Base-by-base conservation (phyloP, 2,113 vertebrate genomes). In the Paratilapia polleni region DNA sequence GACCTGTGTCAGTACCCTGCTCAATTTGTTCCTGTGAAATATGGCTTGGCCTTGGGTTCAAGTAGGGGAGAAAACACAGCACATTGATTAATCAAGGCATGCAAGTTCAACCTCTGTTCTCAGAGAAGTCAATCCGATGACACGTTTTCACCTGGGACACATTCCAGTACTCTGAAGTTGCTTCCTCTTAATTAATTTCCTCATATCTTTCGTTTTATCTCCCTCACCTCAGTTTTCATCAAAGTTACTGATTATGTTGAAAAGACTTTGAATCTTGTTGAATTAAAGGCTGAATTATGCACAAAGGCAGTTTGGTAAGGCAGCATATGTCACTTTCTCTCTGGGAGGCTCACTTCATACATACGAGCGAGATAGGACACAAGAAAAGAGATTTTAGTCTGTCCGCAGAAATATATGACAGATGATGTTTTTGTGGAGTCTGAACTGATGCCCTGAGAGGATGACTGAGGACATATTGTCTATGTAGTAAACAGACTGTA, bases 21-120 rank as follows among this genome's bases (percentile, higher is more conserved):
- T 95, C 91, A 91, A 93, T 95, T 95, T 94, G 87, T 91, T 93
- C 77, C 88, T 19, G 88, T 94, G 94, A 96, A 95, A 95, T 95
- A 95, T 95, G 91, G 91, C 91, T 84, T 80, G 92, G 93, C 94
- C 94, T 95, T 93, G 90, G 93, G 93, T 93, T 94, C 88, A 95
- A 94, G 93, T 91, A 93, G 91, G 90, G 88, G 91, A 93, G 94
- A 95, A 94, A 95, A 94, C 90, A 91, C 77, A 17, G 77, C 80
- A 78, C 89, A 93, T 94, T 95, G 94, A 96, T 95, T 95, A 94
- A 93, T 94, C 92, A 92, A 94, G 91, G 91, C 92, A 63, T 38
- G 86, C 85, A 77, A 89, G 89, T 89, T 92, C 90, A 92, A 81
- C 93, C 86, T 91, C 82, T 92, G 86, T 91, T 93, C 89, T 76